These are phyloP conservation scores for Lepilemur ruficaudatus DNA, from an alignment of 2,797 vertebrate genomes.

Conservation along the genomic window DNA sequence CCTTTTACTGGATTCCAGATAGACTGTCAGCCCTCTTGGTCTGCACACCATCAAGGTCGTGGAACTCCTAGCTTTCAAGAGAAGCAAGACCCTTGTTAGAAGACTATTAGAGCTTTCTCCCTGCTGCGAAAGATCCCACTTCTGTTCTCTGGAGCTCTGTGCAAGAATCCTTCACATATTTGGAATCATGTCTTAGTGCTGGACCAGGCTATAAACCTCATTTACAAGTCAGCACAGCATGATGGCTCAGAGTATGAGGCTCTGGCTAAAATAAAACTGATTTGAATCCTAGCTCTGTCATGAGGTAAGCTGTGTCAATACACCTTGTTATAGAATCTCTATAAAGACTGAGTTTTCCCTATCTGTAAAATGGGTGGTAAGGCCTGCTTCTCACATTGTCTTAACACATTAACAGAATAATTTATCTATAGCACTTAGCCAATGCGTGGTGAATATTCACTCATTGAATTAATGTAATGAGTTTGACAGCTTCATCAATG, in stretches of 20 bases:
- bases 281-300: background rate
- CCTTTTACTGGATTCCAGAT: background rate
- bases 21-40: background rate
- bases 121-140: background rate
- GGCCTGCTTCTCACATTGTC: background rate
- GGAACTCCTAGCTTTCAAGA: background rate
- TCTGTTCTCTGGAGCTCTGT: background rate
- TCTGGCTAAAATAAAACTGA: background rate
- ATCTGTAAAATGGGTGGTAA: background rate
- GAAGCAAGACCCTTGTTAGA: background rate
- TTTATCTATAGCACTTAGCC: background rate
- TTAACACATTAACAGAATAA: constrained; percentile 25
- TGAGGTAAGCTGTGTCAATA: background rate
- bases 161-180: background rate
- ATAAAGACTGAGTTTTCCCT: constrained; percentile 8
- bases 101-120: background rate
- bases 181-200: background rate
- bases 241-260: background rate
- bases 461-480: background rate
- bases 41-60: background rate
- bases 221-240: background rate
- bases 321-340: background rate
- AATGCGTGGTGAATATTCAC: background rate
- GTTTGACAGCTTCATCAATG: background rate
- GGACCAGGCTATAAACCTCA: background rate